Evolutionary conservation across 2,113 vertebrate species (phyloP).

Genomic region (Seriola aureovittata): DNA sequence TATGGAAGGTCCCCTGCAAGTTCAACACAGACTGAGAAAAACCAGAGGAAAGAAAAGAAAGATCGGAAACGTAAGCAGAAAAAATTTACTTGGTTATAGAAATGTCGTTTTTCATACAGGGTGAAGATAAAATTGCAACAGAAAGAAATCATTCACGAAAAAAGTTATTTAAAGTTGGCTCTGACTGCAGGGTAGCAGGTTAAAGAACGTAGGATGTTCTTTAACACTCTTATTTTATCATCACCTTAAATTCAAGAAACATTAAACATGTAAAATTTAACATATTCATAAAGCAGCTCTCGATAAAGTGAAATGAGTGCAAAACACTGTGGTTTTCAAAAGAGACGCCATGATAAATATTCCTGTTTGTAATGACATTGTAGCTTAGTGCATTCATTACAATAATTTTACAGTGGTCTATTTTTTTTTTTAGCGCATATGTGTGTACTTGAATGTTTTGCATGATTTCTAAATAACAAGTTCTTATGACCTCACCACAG

Average conservation of each 20-base stretch:
- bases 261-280: not conserved
- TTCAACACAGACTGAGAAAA: not conserved
- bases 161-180: not conserved
- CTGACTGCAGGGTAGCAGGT: not conserved
- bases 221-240: not conserved
- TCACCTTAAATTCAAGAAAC: not conserved
- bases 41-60: not conserved
- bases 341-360: constrained; percentile 44
- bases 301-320: not conserved
- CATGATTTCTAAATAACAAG: constrained; percentile 48
- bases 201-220: not conserved
- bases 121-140: no score
- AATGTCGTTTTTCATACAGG: not conserved
- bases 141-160: not conserved
- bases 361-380: constrained; percentile 31
- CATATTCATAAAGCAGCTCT: not conserved
- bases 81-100: not conserved
- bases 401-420: constrained; percentile 33
- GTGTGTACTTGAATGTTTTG: constrained; percentile 31
- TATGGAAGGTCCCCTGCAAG: not conserved
- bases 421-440: not conserved
- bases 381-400: constrained; percentile 37
- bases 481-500: constrained; percentile 45
- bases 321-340: constrained; percentile 17
- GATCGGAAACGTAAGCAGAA: not conserved